Base-by-base conservation (phyloP, 2,888 invertebrate genomes). In the Acronicta psi region DNA sequence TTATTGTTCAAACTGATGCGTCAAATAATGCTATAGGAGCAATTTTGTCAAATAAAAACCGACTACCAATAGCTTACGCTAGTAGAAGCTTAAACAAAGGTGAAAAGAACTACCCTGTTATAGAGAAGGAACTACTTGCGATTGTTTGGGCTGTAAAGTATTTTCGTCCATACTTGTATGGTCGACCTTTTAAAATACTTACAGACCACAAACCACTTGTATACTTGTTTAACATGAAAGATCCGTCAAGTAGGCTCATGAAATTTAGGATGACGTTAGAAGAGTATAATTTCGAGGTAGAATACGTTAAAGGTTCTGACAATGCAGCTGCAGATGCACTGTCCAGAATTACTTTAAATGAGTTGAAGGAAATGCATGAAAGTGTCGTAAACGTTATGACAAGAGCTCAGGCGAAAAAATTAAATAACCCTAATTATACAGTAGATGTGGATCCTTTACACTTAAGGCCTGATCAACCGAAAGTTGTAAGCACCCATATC, bases 231-330 rank as follows among this genome's bases (percentile, higher is more conserved):
- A 18, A 5, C 8, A 44, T 56, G 37, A 37, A 11, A n/a, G 29
- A 55, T 37, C 55, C 47, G 1, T 55, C 55, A 2, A 55, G 55
- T 14, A 23, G 55, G 7, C n/a, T 55, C 1, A 43, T 42, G 16
- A 54, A 54, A 18, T 54, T 54, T n/a, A 31, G 54, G 6, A 8
- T 54, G 1, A 2, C 7, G 2, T 25, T 55, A 38, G 55, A 47
- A 38, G 55, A 55, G 10, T 55, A 55, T 7, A 11, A 55, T 11
- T 55, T 25, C 43, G 17, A 29, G 3, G 38, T 52, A 37, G 38
- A 43, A 16, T 52, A 52, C 11, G 17, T 52, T 0, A 52, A 43
- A 25, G 51, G 52, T 44, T 25, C 37, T 0, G 44, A 44, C 13
- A 52, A 44, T 11, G 25, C 44, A 10, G 52, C 38, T 38, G 52